Percentiles rank a stretch among this genome's conserved stretches.
Conservation (phyloP, 2,888 invertebrate species). For the Cephus pygmeus region DNA sequence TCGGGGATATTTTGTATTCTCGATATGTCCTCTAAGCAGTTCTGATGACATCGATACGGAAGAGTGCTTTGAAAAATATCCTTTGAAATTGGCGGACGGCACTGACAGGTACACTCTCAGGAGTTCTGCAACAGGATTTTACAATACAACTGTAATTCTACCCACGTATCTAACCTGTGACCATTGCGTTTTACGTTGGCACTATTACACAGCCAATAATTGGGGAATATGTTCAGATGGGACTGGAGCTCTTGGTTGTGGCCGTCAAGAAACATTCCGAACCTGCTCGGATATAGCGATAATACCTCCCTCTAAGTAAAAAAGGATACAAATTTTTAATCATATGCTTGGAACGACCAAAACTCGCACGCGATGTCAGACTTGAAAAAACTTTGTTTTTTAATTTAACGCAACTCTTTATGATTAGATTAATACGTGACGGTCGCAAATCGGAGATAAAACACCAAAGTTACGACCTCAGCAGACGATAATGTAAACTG, state of each 20-base stretch:
- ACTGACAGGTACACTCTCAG: constrained; percentile 45
- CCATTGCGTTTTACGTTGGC: constrained; percentile 71
- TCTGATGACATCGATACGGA: constrained; percentile 66
- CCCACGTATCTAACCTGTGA: constrained; percentile 67
- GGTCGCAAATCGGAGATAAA: neutral
- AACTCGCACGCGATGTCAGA: neutral
- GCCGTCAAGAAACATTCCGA: constrained; percentile 68
- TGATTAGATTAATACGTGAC: neutral
- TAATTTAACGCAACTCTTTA: neutral
- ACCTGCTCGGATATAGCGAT: constrained; percentile 68
- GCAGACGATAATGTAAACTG: neutral
- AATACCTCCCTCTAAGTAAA: neutral
- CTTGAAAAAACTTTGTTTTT: no score
- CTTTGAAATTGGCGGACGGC: constrained; percentile 57
- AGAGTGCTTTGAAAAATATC: constrained; percentile 67
- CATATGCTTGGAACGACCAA: neutral
- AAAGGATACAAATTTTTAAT: neutral
- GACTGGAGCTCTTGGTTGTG: constrained; percentile 65
- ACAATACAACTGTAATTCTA: constrained; percentile 52
- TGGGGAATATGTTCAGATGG: constrained; percentile 67
- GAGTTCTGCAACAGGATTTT: constrained; percentile 34
- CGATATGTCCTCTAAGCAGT: constrained; percentile 67
- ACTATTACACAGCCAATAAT: constrained; percentile 68
- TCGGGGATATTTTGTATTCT: constrained; percentile 66
- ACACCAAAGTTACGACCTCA: neutral